These are phyloP conservation scores for Harpagifer antarcticus DNA, from an alignment of 2,797 vertebrate genomes.

Conservation along the genomic window DNA sequence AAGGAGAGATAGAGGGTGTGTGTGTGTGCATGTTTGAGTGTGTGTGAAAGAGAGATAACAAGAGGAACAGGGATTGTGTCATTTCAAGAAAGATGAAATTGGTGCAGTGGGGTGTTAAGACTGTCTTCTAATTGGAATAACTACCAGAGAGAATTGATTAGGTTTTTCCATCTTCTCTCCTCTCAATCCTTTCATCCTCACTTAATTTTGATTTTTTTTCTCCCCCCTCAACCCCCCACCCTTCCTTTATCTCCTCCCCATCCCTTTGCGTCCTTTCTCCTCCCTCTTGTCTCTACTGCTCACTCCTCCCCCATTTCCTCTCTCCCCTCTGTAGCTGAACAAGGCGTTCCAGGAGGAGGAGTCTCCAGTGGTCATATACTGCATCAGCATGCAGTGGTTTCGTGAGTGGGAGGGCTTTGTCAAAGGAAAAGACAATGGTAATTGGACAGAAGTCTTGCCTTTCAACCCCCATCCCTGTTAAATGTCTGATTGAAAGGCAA, in stretches of 20 bases:
- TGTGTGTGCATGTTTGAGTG: background rate
- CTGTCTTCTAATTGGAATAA: conserved; percentile 71
- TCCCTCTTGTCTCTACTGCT: conserved; percentile 52
- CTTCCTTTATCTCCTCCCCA: conserved; percentile 26
- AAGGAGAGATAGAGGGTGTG: conserved; percentile 10
- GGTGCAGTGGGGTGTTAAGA: conserved; percentile 54
- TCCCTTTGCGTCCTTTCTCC: conserved; percentile 42
- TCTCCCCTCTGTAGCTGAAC: conserved; percentile 88
- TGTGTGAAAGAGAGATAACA: conserved; percentile 23
- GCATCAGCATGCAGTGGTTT: conserved; percentile 99
- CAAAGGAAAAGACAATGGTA: conserved; percentile 95
- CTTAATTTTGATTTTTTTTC: conserved; percentile 59
- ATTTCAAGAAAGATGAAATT: conserved; percentile 57
- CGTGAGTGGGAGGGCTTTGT: conserved; percentile 99
- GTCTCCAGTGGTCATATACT: conserved; percentile 96
- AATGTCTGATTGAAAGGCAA: conserved; percentile 55
- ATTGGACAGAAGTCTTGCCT: conserved; percentile 65
- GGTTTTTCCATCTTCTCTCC: conserved; percentile 64
- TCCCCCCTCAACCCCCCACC: conserved; percentile 14
- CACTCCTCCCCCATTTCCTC: conserved; percentile 66
- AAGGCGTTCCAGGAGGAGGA: conserved; percentile 99
- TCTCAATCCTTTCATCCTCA: conserved; percentile 75
- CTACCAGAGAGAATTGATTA: conserved; percentile 73
- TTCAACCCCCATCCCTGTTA: conserved; percentile 44
- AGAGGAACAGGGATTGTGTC: conserved; percentile 38